phyloP scores from a whole-genome alignment of 2,888 invertebrate species.

The Ectropis crepuscularia region DNA sequence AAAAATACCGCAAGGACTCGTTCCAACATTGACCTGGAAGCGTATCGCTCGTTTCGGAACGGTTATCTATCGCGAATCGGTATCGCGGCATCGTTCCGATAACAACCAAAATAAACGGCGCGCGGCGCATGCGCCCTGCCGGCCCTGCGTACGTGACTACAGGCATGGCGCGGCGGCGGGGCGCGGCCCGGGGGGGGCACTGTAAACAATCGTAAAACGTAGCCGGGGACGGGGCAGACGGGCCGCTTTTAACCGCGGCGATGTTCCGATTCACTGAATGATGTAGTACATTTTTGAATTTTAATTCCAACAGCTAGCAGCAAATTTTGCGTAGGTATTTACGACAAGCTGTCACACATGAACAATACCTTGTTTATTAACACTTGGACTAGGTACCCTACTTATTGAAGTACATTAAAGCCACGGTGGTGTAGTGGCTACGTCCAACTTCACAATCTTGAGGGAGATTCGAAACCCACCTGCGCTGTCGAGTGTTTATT shows the following conservation, averaged over 20 bases:
- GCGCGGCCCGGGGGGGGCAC: constrained; percentile 43
- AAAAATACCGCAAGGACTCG: constrained; percentile 8
- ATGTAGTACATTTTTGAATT: background rate
- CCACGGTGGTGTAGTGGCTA: too few species aligned
- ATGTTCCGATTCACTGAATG: background rate
- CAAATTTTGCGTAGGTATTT: too few species aligned
- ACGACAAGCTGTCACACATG: too few species aligned
- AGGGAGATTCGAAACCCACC: too few species aligned
- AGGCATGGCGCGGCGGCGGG: constrained; percentile 64
- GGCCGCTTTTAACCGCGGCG: background rate
- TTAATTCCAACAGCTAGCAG: too few species aligned
- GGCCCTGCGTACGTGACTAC: constrained; percentile 77
- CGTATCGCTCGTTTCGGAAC: constrained; percentile 29
- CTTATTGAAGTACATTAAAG: too few species aligned
- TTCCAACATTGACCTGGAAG: constrained; percentile 24
- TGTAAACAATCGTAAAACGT: constrained; percentile 64
- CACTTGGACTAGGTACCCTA: too few species aligned
- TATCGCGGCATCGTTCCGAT: constrained; percentile 65
- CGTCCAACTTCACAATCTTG: too few species aligned
- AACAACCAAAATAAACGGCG: constrained; percentile 68
- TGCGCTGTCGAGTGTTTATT: too few species aligned
- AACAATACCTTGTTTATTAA: too few species aligned
- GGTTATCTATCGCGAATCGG: constrained; percentile 87
- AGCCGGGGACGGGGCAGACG: background rate
- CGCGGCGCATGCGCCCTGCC: constrained; percentile 68